Conservation (phyloP, 2,888 invertebrate species). For the Leptopterna dolabrata region DNA sequence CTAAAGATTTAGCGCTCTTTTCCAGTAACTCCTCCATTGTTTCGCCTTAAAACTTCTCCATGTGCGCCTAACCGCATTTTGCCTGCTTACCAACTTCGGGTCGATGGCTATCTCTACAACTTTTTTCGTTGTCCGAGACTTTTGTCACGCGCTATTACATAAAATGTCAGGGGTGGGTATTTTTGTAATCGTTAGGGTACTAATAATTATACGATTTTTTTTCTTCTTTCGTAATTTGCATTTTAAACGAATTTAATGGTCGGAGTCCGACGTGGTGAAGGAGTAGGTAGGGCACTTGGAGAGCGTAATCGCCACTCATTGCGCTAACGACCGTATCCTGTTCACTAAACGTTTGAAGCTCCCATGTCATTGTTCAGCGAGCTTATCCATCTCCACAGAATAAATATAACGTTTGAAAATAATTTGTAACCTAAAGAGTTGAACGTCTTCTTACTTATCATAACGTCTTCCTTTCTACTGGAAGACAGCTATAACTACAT, state of each 20-base stretch:
- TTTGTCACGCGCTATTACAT: conserved; percentile 1
- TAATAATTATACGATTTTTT: conserved; percentile 6
- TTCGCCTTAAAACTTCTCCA: background rate
- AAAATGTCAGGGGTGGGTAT: background rate
- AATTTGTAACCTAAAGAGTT: background rate
- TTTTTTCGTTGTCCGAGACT: background rate
- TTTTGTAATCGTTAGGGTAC: background rate
- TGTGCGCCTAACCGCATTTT: background rate
- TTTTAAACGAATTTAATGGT: conserved; percentile 7
- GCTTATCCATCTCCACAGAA: background rate
- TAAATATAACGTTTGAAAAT: background rate
- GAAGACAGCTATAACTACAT: no score
- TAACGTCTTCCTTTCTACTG: background rate
- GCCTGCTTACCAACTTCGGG: background rate
- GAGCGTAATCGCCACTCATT: background rate
- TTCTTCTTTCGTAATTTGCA: background rate
- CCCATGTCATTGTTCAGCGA: conserved; percentile 1
- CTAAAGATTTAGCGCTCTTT: conserved; percentile 31
- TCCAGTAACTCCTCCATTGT: conserved; percentile 6
- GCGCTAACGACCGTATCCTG: conserved; percentile 7
- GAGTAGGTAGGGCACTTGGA: background rate
- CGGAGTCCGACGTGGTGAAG: background rate
- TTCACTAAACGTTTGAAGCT: conserved; percentile 11
- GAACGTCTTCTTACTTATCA: background rate
- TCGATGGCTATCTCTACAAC: background rate